Conservation (phyloP, 2,797 vertebrate genomes). For the Pipistrellus nathusii region DNA sequence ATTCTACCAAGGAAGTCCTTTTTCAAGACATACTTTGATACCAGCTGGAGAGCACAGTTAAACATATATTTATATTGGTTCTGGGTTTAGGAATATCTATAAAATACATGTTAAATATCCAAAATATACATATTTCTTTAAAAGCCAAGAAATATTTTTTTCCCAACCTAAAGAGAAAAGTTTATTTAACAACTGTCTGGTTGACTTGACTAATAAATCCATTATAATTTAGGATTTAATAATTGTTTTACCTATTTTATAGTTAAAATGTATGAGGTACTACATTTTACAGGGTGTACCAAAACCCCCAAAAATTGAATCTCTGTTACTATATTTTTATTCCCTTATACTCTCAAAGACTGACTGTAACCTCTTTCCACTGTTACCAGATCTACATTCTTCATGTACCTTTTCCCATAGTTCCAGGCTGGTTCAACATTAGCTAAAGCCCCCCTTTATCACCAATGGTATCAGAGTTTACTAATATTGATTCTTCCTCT, state of each 20-base stretch:
- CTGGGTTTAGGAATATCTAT: background rate
- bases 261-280: background rate
- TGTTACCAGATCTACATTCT: background rate
- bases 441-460: slow-evolving; percentile 66
- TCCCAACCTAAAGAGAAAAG: slow-evolving; percentile 17
- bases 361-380: background rate
- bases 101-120: background rate
- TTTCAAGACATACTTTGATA: slow-evolving; percentile 23
- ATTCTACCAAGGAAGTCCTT: background rate
- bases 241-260: slow-evolving; percentile 40
- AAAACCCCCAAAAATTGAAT: slow-evolving; percentile 1
- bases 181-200: slow-evolving; percentile 56
- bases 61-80: slow-evolving; percentile 26
- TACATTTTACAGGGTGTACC: background rate
- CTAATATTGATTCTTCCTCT: slow-evolving; percentile 80
- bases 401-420: slow-evolving; percentile 63
- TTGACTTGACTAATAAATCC: slow-evolving; percentile 35
- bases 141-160: slow-evolving; percentile 61
- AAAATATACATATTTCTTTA: slow-evolving; percentile 44
- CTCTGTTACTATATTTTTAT: background rate
- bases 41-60: background rate
- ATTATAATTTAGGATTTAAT: slow-evolving; percentile 14
- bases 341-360: background rate
- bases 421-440: slow-evolving; percentile 32
- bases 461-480: slow-evolving; percentile 73